These are phyloP conservation scores for Heliconius himera DNA, from an alignment of 1,140 invertebrate species.

Conservation along the genomic window DNA sequence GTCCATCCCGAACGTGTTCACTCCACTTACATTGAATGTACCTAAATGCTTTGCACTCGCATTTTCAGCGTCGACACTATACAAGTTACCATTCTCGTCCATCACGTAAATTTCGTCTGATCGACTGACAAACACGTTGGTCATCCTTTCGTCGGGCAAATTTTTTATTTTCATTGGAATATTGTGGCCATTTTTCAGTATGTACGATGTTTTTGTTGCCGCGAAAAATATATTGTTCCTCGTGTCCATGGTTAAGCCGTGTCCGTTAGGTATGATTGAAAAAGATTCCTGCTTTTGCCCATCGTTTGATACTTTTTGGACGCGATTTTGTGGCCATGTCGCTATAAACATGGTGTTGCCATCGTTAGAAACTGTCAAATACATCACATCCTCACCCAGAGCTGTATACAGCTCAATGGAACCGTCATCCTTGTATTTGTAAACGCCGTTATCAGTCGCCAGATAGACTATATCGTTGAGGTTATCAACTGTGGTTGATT, in stretches of 20 bases:
- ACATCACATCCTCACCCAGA: slow-evolving; percentile 72
- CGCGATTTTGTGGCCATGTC: slow-evolving; percentile 73
- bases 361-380: slow-evolving; percentile 60
- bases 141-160: slow-evolving; percentile 65
- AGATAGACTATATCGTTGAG: slow-evolving; percentile 73
- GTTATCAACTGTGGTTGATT: slow-evolving; percentile 72
- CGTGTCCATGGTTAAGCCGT: slow-evolving; percentile 65
- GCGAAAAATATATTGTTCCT: slow-evolving; percentile 72
- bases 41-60: slow-evolving; percentile 59
- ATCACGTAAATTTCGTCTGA: slow-evolving; percentile 68
- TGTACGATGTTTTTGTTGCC: slow-evolving; percentile 68
- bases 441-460: slow-evolving; percentile 74
- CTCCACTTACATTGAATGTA: slow-evolving; percentile 61
- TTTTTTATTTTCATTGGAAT: slow-evolving; percentile 71
- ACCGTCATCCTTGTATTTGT: slow-evolving; percentile 70
- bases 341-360: slow-evolving; percentile 67
- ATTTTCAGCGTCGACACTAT: slow-evolving; percentile 58
- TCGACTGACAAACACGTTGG: slow-evolving; percentile 64
- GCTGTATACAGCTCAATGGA: slow-evolving; percentile 62
- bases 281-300: slow-evolving; percentile 65
- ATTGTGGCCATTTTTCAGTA: slow-evolving; percentile 56
- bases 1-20: slow-evolving; percentile 72
- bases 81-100: slow-evolving; percentile 73
- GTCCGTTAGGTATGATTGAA: slow-evolving; percentile 65
- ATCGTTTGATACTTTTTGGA: slow-evolving; percentile 65